Base-by-base conservation (phyloP, 2,888 invertebrate genomes). In the Dolichomitus sp. region DNA sequence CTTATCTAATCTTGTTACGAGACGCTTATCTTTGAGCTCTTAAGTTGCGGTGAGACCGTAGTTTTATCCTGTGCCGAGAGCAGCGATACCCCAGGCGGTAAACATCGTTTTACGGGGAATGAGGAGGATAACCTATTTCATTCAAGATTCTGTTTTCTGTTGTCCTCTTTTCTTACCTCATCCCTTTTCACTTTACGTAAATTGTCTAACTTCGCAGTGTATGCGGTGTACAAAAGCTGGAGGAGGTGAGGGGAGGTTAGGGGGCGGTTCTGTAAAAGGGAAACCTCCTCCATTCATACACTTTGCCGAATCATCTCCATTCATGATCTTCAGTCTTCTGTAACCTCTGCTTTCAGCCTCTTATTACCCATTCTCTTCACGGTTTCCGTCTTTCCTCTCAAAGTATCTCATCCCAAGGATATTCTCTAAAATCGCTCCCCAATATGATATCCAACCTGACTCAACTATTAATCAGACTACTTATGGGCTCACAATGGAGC, bases 1-100 rank as follows among this genome's bases (percentile, higher is more conserved):
- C n/a, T 57, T 59, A 33, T 52, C 50, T 74, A 50, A 42, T 74
- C 73, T 61, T 33, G 57, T 73, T 19, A 37, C 52, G 52, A 12
- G 63, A 63, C 63, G 48, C 63, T 52, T 63, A 40, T 74, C 73
- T 63, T 19, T 5, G 40, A 52, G 63, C n/a, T 40, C 40, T 40
- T 63, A 63, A 74, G 73, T 63, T 27, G 40, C 63, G 63, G 40
- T 40, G 63, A 52, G 73, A 72, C 63, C 50, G 61, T 48, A 23
- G 40, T 61, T 63, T 52, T 27, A 23, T 40, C 61, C 12, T 27
- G 52, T 12, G 27, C 50, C n/a, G n/a, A 19, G 42, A 12, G 37
- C 27, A 11, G n/a, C 14, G 40, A 48, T 37, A n/a, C 40, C 30
- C 57, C 23, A 57, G 54, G 42, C 40, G 27, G 11, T 54, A 42